A percentile compares a stretch with the other conserved stretches of the same genome.
These are phyloP conservation scores for Saccostrea glomerata DNA, from an alignment of 1,140 invertebrate genomes.

Conservation along the genomic window DNA sequence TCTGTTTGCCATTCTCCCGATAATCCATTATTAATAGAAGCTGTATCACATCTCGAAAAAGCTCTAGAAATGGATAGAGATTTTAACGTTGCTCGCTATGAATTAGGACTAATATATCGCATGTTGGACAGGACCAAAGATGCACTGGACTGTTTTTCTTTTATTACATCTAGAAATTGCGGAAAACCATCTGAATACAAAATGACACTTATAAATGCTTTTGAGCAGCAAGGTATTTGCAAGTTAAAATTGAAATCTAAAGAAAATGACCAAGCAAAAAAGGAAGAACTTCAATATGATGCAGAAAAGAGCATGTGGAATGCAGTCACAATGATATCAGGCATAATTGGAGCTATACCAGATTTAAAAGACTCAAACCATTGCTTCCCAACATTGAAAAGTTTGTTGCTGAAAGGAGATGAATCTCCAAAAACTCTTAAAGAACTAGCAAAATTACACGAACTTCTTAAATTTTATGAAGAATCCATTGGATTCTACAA, in stretches of 20 bases:
- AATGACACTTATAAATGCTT: neutral
- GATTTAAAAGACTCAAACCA: neutral
- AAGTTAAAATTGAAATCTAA: neutral
- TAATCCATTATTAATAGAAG: neutral
- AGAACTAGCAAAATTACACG: slow-evolving; percentile 1
- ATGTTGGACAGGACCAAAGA: neutral
- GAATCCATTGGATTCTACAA: neutral
- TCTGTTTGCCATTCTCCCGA: neutral
- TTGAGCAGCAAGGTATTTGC: neutral
- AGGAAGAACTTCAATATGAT: neutral
- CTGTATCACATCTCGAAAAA: neutral
- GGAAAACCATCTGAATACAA: neutral
- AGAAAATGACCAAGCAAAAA: neutral
- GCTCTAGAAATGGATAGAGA: neutral
- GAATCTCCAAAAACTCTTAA: neutral
- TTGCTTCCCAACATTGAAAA: neutral
- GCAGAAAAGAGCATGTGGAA: neutral
- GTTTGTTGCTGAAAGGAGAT: neutral
- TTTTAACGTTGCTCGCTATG: neutral
- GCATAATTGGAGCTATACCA: neutral
- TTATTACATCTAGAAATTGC: neutral
- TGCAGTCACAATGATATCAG: neutral
- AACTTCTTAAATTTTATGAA: neutral
- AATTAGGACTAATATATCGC: slow-evolving; percentile 2
- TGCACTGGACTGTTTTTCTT: neutral